A percentile compares a stretch with the other conserved stretches of the same genome.
Evolutionary conservation across 2,113 vertebrate genomes (phyloP).

Genomic region (Cheilinus undulatus): DNA sequence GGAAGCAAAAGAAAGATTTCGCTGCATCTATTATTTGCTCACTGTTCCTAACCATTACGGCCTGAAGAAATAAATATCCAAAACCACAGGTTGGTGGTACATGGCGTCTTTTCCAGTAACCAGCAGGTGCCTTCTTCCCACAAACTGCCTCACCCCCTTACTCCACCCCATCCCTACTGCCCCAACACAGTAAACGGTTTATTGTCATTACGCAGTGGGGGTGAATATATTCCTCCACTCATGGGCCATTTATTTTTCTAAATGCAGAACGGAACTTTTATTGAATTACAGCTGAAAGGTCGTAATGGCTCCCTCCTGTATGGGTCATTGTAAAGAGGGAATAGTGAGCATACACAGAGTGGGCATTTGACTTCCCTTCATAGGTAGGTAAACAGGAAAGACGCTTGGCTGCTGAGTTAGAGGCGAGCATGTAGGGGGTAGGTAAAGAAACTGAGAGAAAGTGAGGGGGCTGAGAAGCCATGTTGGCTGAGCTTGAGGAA

Average conservation of each 20-base stretch:
- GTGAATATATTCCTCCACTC: constrained; percentile 75
- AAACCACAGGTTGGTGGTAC: constrained; percentile 70
- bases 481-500: constrained; percentile 42
- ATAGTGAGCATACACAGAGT: constrained; percentile 76
- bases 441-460: constrained; percentile 23
- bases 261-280: constrained; percentile 80
- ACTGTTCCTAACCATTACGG: constrained; percentile 72
- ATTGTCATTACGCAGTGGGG: constrained; percentile 77
- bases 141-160: constrained; percentile 23
- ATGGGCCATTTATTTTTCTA: constrained; percentile 81
- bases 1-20: constrained; percentile 66
- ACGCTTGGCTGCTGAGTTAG: constrained; percentile 59
- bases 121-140: constrained; percentile 74
- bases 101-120: constrained; percentile 75
- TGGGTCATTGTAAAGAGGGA: constrained; percentile 79
- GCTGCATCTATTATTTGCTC: constrained; percentile 76
- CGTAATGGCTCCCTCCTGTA: constrained; percentile 77
- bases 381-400: constrained; percentile 83
- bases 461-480: neutral
- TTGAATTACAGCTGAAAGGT: constrained; percentile 82
- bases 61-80: constrained; percentile 75
- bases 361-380: constrained; percentile 77
- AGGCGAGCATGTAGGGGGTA: constrained; percentile 27
- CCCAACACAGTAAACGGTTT: constrained; percentile 66
- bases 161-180: constrained; percentile 28